These are phyloP conservation scores for Liodrosophila aerea DNA, from an alignment of 2,888 invertebrate species.

Conservation along the genomic window DNA sequence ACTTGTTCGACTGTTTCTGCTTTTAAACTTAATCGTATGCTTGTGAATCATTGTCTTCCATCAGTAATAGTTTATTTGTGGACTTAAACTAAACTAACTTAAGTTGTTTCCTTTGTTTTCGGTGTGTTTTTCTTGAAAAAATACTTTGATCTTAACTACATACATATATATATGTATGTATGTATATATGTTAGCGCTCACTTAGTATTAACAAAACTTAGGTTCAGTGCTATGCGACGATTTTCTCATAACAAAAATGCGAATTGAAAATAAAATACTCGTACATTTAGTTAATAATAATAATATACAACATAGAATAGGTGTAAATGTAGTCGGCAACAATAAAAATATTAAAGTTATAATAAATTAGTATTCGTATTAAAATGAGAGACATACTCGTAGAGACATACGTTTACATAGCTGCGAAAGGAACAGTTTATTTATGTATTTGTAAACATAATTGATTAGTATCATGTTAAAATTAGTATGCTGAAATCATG, in stretches of 20 bases:
- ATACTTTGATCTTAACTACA: slow-evolving; percentile 56
- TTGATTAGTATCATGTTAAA: slow-evolving; percentile 27
- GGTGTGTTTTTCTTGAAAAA: slow-evolving; percentile 45
- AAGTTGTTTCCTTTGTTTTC: slow-evolving; percentile 29
- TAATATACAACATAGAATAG: slow-evolving; percentile 51
- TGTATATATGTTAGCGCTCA: slow-evolving; percentile 32
- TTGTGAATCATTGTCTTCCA: slow-evolving; percentile 67
- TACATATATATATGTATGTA: too few relatives aligned
- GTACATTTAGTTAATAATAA: slow-evolving; percentile 21
- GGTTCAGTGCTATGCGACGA: slow-evolving; percentile 65
- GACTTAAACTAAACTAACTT: slow-evolving; percentile 37
- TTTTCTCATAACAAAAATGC: slow-evolving; percentile 58
- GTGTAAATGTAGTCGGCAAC: slow-evolving; percentile 17
- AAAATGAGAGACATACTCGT: too few relatives aligned
- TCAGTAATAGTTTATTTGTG: slow-evolving; percentile 39
- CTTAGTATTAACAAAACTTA: slow-evolving; percentile 55
- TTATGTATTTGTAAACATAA: slow-evolving; percentile 29
- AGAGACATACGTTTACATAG: slow-evolving; percentile 51
- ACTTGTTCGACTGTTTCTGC: slow-evolving; percentile 29
- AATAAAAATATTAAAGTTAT: slow-evolving; percentile 23
- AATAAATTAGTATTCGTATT: slow-evolving; percentile 56
- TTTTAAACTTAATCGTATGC: slow-evolving; percentile 43
- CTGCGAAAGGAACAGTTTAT: slow-evolving; percentile 66
- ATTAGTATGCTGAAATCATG: slow-evolving; percentile 35
- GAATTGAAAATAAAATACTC: not conserved